Conservation (phyloP, 2,888 invertebrate genomes). For the Amphiduros pacificus region DNA sequence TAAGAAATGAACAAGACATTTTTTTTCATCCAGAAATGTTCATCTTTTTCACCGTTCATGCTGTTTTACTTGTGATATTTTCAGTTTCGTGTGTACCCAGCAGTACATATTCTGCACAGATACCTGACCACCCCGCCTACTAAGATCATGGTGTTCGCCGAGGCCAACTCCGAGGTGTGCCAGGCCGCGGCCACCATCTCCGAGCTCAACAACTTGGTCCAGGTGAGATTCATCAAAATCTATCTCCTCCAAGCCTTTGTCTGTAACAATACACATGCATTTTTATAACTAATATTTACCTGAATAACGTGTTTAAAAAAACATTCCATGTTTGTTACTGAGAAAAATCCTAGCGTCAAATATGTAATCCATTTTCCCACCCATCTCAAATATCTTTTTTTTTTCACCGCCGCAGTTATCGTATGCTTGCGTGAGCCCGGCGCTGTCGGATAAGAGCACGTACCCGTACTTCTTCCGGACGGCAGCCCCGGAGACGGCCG, state of each 20-base stretch:
- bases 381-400: too few relatives aligned
- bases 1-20: too few relatives aligned
- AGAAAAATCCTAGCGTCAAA: too few relatives aligned
- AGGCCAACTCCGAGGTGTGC: not conserved
- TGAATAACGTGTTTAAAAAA: too few relatives aligned
- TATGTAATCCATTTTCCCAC: too few relatives aligned
- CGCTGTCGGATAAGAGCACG: not conserved
- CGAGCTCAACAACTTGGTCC: not conserved
- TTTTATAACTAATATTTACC: too few relatives aligned
- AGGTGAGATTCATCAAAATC: too few relatives aligned
- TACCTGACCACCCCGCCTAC: not conserved
- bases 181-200: not conserved
- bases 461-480: constrained; percentile 16
- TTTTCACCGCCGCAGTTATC: not conserved
- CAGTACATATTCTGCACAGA: not conserved
- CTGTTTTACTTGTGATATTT: not conserved
- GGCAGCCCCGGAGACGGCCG: constrained; percentile 9
- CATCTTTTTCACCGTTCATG: too few relatives aligned
- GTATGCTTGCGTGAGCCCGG: not conserved
- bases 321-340: too few relatives aligned
- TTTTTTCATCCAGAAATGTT: too few relatives aligned
- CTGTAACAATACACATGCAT: too few relatives aligned
- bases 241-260: too few relatives aligned
- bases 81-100: not conserved
- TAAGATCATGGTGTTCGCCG: not conserved